These are phyloP conservation scores for Apeltes quadracus DNA, from an alignment of 2,113 vertebrate species.

Conservation along the genomic window DNA sequence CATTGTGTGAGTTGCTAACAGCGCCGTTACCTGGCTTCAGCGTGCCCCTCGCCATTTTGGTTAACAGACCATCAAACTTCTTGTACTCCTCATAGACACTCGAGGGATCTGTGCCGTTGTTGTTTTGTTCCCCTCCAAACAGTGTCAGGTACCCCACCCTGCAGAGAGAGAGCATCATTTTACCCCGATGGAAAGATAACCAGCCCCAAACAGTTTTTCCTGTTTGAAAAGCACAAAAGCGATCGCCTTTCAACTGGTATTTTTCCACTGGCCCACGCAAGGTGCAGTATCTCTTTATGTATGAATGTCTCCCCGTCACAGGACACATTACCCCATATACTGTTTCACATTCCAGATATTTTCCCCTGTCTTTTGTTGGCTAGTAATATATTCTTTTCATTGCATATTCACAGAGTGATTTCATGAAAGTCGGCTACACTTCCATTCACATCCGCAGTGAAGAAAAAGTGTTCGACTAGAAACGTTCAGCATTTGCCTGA, in stretches of 20 bases:
- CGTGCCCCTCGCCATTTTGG: slow-evolving; percentile 81
- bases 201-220: neutral
- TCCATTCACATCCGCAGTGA: neutral
- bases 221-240: neutral
- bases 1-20: neutral
- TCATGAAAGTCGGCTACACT: neutral
- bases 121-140: slow-evolving; percentile 80
- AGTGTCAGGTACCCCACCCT: slow-evolving; percentile 86
- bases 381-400: no score
- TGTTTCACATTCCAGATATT: slow-evolving; percentile 4
- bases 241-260: neutral
- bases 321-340: neutral
- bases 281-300: neutral
- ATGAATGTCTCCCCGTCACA: neutral
- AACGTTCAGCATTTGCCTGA: neutral
- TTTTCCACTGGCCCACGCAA: slow-evolving; percentile 35
- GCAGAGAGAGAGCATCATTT: slow-evolving; percentile 2
- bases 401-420: neutral
- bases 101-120: slow-evolving; percentile 68
- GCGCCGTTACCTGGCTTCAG: slow-evolving; percentile 75
- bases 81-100: slow-evolving; percentile 80
- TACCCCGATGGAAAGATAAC: slow-evolving; percentile 25
- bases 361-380: neutral
- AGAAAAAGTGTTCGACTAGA: neutral
- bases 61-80: slow-evolving; percentile 82